Evolutionary conservation across 2,113 vertebrate species (phyloP), one percentile per base, ranked within the genome.

Genomic region (Regulus satrapa): DNA sequence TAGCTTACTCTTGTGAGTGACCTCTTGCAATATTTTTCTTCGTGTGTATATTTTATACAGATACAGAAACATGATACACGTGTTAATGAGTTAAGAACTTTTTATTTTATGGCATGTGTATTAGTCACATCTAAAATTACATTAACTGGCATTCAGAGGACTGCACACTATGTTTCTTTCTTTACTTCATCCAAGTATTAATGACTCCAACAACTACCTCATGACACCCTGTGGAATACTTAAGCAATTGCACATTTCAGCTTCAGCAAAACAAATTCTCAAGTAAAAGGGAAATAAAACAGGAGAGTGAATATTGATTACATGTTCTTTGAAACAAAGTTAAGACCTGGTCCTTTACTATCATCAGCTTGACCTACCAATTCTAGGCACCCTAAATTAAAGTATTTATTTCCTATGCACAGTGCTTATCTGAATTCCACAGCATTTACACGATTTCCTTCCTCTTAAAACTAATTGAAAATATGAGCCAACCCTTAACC

Each of bases 201-300:
- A 89, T 45, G 64, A 95, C 95, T 97, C 93, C 79, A 90, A 56
- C 95, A 97, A 98, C 96, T 95, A 78, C 95, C 93, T 97, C 98
- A 95, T 97, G 98, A 98, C 98, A 98, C 98, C 98, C 96, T 98
- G 98, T 99, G 99, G 98, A 88, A 72, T 61, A 61, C 69, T 66
- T 41, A 23, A 75, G 97, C 93, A 91, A 98, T 81, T 98, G 89
- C 97, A 97, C 69, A 34, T 72, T 86, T 79, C 46, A 68, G 29
- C 63, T 85, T 84, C 85, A 88, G 64, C 45, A 64, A 86, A 87
- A 85, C 40, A 75, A 86, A 76, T 58, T 83, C 91, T 95, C 68
- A 58, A 94, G 74, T 25, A 49, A 64, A 95, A 76, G 54, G 45
- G 71, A 75, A 45, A 88, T 80, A 91, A 92, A 86, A 71, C 76